Base-by-base conservation (phyloP, 2,113 vertebrate genomes). In the Triplophysa rosa region DNA sequence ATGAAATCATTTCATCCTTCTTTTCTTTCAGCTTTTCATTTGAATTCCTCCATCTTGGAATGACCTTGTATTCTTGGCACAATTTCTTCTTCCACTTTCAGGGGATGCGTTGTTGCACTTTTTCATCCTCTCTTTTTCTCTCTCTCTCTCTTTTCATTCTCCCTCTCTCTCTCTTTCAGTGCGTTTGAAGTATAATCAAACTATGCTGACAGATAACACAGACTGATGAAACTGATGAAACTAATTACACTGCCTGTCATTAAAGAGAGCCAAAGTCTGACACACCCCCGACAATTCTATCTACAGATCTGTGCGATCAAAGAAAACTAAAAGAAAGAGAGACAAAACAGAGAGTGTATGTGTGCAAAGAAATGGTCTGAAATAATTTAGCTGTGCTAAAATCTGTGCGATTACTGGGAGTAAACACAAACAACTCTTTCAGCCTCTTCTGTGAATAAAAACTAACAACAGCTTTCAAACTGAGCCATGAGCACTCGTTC, bases 241-340 rank as follows among this genome's bases (percentile, higher is more conserved):
- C 69, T 59, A 72, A 72, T 72, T 72, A 72, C 29, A 19, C 29
- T 72, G 52, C 21, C 54, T 59, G 54, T 72, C 54, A 72, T 72
- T 72, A 58, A 40, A 72, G n/a, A 58, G 17, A 42, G 52, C 52
- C 67, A 70, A 21, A 56, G 17, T 19, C 67, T 11, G 24, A 70
- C 49, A 56, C 68, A 56, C 69, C 23, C 69, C 17, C 49, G 54
- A 54, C 13, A 72, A 40, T 14, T 72, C n/a, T 58, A 59, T 13
- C 69, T 37, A 37, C 54, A 40, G 69, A 72, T 72, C 52, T 72
- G 52, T 72, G n/a, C 40, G 69, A 72, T 58, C 52, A 72, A 40
- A 72, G 52, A 58, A 58, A 58, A 72, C 69, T 40, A 59, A 59
- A 29, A 59, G 3, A n/a, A 42, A 59, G 13, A 58, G 52, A 72